phyloP scores from a whole-genome alignment of 2,113 vertebrate species.

The Oxyruncus cristatus region DNA sequence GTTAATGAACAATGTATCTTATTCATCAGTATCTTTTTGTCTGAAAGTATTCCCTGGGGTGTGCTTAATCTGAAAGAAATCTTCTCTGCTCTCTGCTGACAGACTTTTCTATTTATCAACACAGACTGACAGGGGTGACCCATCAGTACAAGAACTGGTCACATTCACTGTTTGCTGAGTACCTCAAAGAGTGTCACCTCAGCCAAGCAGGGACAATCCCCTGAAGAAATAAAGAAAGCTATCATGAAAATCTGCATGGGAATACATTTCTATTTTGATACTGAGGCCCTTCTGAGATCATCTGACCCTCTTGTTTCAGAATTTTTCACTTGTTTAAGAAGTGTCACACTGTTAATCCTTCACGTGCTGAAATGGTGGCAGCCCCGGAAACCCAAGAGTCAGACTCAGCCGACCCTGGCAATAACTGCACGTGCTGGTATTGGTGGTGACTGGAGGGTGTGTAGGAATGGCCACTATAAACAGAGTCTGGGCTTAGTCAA shows the following conservation, averaged over 20 bases:
- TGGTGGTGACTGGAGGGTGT: neutral
- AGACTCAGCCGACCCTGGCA: neutral
- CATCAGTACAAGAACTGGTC: conserved; percentile 28
- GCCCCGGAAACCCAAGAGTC: neutral
- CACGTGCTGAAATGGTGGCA: neutral
- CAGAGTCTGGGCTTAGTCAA: neutral
- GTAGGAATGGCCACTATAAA: neutral
- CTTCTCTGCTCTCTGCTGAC: conserved; percentile 33
- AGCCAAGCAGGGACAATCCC: neutral
- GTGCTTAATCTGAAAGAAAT: conserved; percentile 13
- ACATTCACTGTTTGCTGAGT: conserved; percentile 28
- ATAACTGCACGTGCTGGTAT: neutral
- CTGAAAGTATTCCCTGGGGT: neutral
- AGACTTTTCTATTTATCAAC: conserved; percentile 27
- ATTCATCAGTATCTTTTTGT: neutral
- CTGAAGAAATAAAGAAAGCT: neutral
- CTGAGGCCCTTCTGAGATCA: neutral
- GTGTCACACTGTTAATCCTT: neutral
- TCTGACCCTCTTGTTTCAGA: neutral
- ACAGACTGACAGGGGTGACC: conserved; percentile 27
- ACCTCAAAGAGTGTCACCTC: neutral
- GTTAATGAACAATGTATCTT: neutral
- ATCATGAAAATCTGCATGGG: neutral
- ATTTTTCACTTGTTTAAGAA: neutral
- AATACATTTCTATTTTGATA: neutral